These are phyloP conservation scores for Wiebesia pumilae DNA, from an alignment of 1,140 invertebrate species.

Conservation along the genomic window DNA sequence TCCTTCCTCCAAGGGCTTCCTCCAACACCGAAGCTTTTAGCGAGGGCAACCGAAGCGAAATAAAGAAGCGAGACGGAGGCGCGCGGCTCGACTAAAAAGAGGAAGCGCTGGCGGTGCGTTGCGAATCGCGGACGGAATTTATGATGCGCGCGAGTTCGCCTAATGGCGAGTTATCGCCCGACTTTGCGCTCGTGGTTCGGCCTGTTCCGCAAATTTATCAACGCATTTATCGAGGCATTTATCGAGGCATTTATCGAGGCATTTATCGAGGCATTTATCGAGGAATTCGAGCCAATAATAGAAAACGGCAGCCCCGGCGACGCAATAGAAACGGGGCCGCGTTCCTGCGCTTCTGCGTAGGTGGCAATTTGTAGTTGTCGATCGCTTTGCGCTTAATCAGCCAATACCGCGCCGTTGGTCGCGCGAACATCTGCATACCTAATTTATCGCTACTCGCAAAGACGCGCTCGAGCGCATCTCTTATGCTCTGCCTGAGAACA, in stretches of 20 bases:
- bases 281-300: background rate
- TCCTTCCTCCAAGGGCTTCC: background rate
- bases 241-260: background rate
- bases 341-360: background rate
- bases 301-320: background rate
- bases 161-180: constrained; percentile 47
- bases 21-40: no score
- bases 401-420: background rate
- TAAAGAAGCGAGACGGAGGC: no score
- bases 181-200: background rate
- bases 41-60: no score
- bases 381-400: constrained; percentile 14
- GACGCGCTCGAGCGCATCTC: background rate
- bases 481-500: background rate
- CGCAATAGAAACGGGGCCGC: no score
- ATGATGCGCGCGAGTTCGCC: background rate
- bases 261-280: constrained; percentile 36
- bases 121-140: constrained; percentile 31
- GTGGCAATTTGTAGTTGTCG: constrained; percentile 22
- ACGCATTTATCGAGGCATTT: background rate
- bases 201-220: constrained; percentile 21
- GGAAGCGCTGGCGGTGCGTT: background rate
- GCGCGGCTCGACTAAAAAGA: background rate
- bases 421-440: background rate
- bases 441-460: background rate